Conservation (phyloP, 2,888 invertebrate genomes). For the Eustalomyia histrio region DNA sequence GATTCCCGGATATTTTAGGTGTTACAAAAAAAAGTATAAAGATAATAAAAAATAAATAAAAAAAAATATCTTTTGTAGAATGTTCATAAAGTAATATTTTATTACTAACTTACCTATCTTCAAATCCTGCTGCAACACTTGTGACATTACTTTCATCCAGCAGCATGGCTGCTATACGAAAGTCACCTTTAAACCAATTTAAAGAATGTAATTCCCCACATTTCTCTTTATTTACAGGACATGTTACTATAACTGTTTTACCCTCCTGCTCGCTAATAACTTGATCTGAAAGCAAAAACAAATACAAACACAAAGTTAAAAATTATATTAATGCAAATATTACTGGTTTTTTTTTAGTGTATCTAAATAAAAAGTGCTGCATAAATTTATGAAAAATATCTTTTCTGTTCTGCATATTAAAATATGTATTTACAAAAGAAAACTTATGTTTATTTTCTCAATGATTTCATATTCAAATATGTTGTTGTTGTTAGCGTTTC, state of each 20-base stretch:
- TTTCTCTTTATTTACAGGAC: slow-evolving; percentile 84
- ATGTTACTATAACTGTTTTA: slow-evolving; percentile 83
- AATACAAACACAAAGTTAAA: background rate
- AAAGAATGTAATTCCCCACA: slow-evolving; percentile 88
- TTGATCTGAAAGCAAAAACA: slow-evolving; percentile 72
- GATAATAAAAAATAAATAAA: too few species aligned
- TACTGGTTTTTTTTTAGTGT: slow-evolving; percentile 5
- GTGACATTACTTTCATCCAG: slow-evolving; percentile 78
- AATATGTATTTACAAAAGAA: slow-evolving; percentile 54
- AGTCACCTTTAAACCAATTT: slow-evolving; percentile 87
- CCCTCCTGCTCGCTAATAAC: slow-evolving; percentile 77
- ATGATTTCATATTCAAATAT: slow-evolving; percentile 20
- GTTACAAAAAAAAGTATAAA: too few species aligned
- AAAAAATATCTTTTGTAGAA: too few species aligned
- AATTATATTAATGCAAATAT: slow-evolving; percentile 26
- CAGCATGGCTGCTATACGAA: slow-evolving; percentile 79
- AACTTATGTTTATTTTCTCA: slow-evolving; percentile 19
- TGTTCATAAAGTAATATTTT: too few species aligned
- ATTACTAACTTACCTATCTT: slow-evolving; percentile 76
- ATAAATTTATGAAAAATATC: slow-evolving; percentile 43
- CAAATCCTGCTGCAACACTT: slow-evolving; percentile 77
- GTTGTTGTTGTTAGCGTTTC: background rate
- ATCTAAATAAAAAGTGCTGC: slow-evolving; percentile 51
- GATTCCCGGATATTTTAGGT: too few species aligned
- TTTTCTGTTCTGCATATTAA: background rate